Conservation (phyloP, 2,888 invertebrate species). For the Hermaeophaga mercurialis region DNA sequence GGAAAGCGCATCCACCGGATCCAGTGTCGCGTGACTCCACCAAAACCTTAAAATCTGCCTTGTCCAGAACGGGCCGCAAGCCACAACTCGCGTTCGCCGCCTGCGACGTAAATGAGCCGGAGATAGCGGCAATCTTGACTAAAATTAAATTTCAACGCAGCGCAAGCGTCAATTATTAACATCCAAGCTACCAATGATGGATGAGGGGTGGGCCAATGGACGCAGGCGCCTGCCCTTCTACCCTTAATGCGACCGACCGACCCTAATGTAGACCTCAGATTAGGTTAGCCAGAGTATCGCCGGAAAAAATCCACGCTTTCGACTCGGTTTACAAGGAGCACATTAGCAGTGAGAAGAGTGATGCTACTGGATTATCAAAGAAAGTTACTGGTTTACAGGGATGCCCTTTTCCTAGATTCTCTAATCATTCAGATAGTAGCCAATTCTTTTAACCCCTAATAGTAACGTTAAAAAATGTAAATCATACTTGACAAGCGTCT, state of each 20-base stretch:
- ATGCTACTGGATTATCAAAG: constrained; percentile 9
- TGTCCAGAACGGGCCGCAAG: neutral
- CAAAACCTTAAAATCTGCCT: neutral
- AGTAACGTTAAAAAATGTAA: too few relatives aligned
- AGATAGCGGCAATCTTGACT: constrained; percentile 40
- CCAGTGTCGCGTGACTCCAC: neutral
- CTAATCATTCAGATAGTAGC: too few relatives aligned
- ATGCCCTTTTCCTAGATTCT: too few relatives aligned
- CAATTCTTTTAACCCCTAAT: too few relatives aligned
- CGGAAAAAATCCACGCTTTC: constrained; percentile 47
- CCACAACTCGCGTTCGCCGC: neutral
- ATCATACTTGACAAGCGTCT: too few relatives aligned
- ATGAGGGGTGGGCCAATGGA: constrained; percentile 44
- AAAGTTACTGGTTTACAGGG: constrained; percentile 8
- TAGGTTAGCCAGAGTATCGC: constrained; percentile 51
- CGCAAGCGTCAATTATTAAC: constrained; percentile 45
- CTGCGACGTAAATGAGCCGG: constrained; percentile 26
- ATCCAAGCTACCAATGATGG: constrained; percentile 43
- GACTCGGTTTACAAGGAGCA: constrained; percentile 24
- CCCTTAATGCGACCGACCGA: constrained; percentile 55
- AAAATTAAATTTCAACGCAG: constrained; percentile 41
- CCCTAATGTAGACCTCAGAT: constrained; percentile 55
- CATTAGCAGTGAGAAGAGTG: constrained; percentile 22
- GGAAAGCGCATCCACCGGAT: neutral
- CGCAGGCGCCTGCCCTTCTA: constrained; percentile 49